A percentile compares a stretch with the other conserved stretches of the same genome.
These are phyloP conservation scores for Lagorchestes hirsutus DNA, from an alignment of 2,797 vertebrate species.

Conservation along the genomic window DNA sequence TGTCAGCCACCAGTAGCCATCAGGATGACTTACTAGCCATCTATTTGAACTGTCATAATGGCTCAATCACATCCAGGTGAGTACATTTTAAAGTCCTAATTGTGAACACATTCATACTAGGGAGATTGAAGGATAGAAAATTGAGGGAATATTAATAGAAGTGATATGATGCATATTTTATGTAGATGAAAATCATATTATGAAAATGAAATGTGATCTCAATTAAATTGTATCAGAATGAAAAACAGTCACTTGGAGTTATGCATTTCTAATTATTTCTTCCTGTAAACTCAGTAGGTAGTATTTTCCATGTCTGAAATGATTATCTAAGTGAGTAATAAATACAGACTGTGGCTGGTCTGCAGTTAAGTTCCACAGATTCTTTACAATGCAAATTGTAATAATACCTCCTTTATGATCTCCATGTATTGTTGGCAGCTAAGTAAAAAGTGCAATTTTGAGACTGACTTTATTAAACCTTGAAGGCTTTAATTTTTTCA, in stretches of 20 bases:
- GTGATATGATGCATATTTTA: neutral
- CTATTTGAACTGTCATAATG: neutral
- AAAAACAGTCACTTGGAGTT: neutral
- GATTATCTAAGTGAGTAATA: neutral
- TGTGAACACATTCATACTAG: constrained; percentile 4
- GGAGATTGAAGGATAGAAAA: neutral
- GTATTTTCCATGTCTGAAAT: neutral
- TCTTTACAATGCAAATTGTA: neutral
- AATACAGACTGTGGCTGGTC: rapidly evolving
- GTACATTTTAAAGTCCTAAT: neutral
- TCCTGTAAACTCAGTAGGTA: constrained; percentile 3
- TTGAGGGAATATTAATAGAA: constrained; percentile 21
- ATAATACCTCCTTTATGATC: neutral
- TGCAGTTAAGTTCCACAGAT: neutral
- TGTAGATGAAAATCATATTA: rapidly evolving
- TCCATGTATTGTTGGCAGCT: neutral
- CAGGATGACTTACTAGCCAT: neutral
- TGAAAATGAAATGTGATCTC: neutral
- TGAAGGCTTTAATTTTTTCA: neutral
- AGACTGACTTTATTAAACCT: neutral
- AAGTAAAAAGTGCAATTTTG: neutral
- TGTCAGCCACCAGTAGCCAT: neutral
- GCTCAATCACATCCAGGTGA: neutral
- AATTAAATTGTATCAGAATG: neutral
- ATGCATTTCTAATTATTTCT: neutral